phyloP scores from a whole-genome alignment of 2,113 vertebrate genomes.

The Picathartes gymnocephalus region DNA sequence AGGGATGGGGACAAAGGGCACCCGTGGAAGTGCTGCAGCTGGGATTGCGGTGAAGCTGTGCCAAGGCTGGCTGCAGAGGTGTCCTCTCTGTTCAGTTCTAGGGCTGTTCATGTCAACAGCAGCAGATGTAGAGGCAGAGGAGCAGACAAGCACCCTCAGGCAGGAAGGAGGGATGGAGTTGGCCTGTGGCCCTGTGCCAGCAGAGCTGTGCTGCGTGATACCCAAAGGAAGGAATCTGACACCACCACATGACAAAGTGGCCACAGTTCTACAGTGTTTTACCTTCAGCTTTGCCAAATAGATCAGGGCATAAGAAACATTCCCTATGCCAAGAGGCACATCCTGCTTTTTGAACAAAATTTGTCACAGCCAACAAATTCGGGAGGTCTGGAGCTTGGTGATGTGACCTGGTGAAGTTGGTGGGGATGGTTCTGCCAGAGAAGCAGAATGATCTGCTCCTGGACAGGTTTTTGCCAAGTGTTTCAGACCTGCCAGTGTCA shows the following conservation, averaged over 20 bases:
- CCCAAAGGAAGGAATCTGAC: not conserved
- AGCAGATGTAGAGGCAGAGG: not conserved
- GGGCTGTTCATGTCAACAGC: not conserved
- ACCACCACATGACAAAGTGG: not conserved
- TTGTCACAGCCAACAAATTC: not conserved
- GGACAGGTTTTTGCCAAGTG: not conserved
- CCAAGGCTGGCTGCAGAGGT: not conserved
- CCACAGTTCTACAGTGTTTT: not conserved
- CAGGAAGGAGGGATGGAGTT: not conserved
- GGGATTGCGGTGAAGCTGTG: not conserved
- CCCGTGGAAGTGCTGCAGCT: not conserved
- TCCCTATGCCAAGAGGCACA: accelerated
- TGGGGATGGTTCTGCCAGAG: not conserved
- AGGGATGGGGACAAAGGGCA: not conserved
- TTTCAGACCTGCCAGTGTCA: not conserved
- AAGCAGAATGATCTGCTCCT: not conserved
- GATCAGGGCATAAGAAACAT: not conserved
- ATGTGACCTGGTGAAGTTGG: not conserved
- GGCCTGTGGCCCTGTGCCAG: not conserved
- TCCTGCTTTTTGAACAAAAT: not conserved
- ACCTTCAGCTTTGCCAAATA: not conserved
- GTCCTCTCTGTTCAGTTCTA: not conserved
- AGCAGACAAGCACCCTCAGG: not conserved
- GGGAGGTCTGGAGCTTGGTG: not conserved
- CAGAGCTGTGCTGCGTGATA: not conserved